Evolutionary conservation across 2,888 invertebrate genomes (phyloP).

Genomic region (Noctua pronuba): DNA sequence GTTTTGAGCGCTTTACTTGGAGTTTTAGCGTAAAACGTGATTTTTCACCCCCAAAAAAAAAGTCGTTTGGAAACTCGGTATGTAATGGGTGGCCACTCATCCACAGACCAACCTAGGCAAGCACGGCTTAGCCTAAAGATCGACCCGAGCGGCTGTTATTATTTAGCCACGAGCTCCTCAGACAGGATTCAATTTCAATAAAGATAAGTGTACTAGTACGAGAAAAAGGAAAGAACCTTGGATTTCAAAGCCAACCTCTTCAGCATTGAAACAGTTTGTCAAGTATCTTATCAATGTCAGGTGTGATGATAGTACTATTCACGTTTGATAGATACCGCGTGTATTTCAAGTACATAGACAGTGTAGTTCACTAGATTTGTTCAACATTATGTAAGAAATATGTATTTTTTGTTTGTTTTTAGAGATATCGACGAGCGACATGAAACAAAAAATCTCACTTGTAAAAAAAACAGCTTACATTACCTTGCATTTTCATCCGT

Average conservation of each 20-base stretch:
- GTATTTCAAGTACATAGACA: conserved; percentile 2
- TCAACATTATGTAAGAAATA: background rate
- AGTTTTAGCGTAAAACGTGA: no score
- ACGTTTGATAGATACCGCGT: background rate
- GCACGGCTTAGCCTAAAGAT: no score
- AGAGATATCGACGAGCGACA: background rate
- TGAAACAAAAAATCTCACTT: background rate
- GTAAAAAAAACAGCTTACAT: background rate
- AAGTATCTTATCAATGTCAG: conserved; percentile 2
- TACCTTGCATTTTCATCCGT: background rate
- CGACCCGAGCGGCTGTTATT: no score
- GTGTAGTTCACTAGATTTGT: background rate
- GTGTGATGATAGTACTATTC: background rate
- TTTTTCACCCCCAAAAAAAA: no score
- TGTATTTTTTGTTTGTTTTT: background rate
- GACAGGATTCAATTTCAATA: background rate
- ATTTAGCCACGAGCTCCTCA: no score
- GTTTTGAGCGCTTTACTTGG: no score
- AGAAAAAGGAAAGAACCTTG: conserved; percentile 12
- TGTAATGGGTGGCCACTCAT: no score
- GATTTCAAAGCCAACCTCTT: conserved; percentile 3
- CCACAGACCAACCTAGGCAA: no score
- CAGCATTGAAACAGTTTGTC: background rate
- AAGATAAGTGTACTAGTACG: background rate
- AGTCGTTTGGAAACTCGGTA: no score